Evolutionary conservation across 2,797 vertebrate genomes (phyloP).

Genomic region (Columba guinea): DNA sequence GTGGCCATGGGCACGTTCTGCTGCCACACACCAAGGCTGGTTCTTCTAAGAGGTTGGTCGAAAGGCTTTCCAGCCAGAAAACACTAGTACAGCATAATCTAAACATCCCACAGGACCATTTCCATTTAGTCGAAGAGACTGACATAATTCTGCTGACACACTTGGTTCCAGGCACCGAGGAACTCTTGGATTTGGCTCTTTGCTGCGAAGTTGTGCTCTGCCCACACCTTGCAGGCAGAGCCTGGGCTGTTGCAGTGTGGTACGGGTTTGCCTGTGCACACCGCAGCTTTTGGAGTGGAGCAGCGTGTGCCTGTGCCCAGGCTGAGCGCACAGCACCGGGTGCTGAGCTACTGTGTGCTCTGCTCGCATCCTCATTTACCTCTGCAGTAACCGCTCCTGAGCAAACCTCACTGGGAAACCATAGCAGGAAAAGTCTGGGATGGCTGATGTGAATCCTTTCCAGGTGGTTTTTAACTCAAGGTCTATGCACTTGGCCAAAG

Average conservation of each 20-base stretch:
- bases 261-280: rapidly evolving
- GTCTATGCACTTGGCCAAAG: not conserved
- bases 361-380: not conserved
- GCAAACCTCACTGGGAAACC: not conserved
- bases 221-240: not conserved
- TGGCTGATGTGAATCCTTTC: not conserved
- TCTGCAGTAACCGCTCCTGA: not conserved
- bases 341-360: not conserved
- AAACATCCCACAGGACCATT: not conserved
- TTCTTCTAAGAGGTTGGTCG: not conserved
- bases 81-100: not conserved
- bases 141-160: not conserved
- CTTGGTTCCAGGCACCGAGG: not conserved
- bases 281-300: not conserved
- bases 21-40: not conserved
- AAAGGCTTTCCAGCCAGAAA: not conserved
- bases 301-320: rapidly evolving
- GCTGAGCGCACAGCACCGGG: too few relatives aligned
- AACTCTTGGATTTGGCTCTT: not conserved
- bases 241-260: not conserved
- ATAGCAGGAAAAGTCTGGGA: not conserved
- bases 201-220: not conserved
- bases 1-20: not conserved
- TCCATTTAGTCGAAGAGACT: not conserved
- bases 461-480: not conserved